These are phyloP conservation scores for Pygoscelis adeliae DNA, from an alignment of 2,113 vertebrate species.

Conservation along the genomic window DNA sequence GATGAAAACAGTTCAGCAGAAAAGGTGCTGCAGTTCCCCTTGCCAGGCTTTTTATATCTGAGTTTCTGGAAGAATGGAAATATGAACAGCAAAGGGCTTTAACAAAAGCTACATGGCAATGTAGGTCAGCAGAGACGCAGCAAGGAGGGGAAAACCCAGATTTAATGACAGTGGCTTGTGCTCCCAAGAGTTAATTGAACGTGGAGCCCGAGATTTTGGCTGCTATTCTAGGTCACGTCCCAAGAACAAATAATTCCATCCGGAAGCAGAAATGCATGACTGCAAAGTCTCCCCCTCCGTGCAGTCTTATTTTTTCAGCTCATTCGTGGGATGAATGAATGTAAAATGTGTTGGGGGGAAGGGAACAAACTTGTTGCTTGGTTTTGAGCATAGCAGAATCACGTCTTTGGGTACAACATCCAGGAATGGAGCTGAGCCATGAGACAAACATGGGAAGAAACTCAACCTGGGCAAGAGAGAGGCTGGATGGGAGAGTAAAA, in stretches of 20 bases:
- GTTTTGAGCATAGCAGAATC: neutral
- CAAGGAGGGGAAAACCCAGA: neutral
- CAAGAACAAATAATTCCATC: neutral
- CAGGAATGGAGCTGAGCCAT: neutral
- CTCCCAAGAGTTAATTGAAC: neutral
- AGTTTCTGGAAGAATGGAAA: neutral
- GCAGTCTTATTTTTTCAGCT: neutral
- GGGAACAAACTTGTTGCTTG: neutral
- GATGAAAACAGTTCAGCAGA: neutral
- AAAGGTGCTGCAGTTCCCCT: neutral
- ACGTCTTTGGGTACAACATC: accelerated
- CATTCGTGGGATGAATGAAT: neutral
- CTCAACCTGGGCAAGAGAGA: neutral
- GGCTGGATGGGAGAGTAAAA: neutral
- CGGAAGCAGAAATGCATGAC: neutral
- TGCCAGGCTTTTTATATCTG: accelerated
- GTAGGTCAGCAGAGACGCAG: neutral
- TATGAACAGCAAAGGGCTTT: neutral
- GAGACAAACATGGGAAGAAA: neutral
- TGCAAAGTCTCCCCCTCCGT: neutral
- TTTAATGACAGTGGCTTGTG: neutral
- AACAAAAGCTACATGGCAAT: neutral
- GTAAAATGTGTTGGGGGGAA: neutral
- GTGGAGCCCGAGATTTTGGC: neutral
- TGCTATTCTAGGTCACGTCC: neutral